A percentile compares a stretch with the other conserved stretches of the same genome.
Evolutionary conservation across 2,888 invertebrate genomes (phyloP).

Genomic region (Serripes groenlandicus): DNA sequence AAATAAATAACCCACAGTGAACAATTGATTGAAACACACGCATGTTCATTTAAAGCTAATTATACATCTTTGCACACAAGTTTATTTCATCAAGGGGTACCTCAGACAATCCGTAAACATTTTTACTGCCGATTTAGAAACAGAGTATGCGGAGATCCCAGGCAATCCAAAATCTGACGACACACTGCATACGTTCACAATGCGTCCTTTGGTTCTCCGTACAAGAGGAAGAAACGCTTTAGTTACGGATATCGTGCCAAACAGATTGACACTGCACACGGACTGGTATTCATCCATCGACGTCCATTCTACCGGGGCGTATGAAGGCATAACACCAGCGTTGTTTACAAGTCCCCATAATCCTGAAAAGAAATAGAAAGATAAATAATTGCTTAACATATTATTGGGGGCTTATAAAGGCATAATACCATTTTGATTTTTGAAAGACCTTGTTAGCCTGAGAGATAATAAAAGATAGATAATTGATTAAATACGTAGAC

Average conservation of each 20-base stretch:
- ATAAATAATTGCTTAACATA: too few relatives aligned
- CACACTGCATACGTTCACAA: slow-evolving; percentile 81
- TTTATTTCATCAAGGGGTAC: too few relatives aligned
- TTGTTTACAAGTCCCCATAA: slow-evolving; percentile 83
- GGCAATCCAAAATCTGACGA: slow-evolving; percentile 70
- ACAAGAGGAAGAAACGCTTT: slow-evolving; percentile 76
- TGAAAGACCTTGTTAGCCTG: too few relatives aligned
- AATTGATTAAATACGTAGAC: too few relatives aligned
- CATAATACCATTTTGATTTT: too few relatives aligned
- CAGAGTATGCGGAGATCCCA: slow-evolving; percentile 70
- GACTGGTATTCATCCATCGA: slow-evolving; percentile 80
- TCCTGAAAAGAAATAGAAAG: too few relatives aligned
- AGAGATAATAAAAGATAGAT: too few relatives aligned
- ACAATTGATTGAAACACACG: too few relatives aligned
- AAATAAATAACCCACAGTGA: too few relatives aligned
- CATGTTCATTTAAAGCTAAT: too few relatives aligned
- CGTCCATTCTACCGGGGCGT: slow-evolving; percentile 83
- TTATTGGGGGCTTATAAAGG: too few relatives aligned
- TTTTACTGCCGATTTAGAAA: slow-evolving; percentile 80
- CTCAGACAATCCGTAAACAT: slow-evolving; percentile 79
- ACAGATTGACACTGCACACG: slow-evolving; percentile 80
- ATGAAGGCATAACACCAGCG: slow-evolving; percentile 77
- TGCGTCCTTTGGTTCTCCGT: slow-evolving; percentile 74
- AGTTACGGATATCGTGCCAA: slow-evolving; percentile 83
- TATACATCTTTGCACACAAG: too few relatives aligned